Evolutionary conservation across 2,113 vertebrate species (phyloP), one percentile per base, ranked within the genome.

Genomic region (Corythoichthys intestinalis): DNA sequence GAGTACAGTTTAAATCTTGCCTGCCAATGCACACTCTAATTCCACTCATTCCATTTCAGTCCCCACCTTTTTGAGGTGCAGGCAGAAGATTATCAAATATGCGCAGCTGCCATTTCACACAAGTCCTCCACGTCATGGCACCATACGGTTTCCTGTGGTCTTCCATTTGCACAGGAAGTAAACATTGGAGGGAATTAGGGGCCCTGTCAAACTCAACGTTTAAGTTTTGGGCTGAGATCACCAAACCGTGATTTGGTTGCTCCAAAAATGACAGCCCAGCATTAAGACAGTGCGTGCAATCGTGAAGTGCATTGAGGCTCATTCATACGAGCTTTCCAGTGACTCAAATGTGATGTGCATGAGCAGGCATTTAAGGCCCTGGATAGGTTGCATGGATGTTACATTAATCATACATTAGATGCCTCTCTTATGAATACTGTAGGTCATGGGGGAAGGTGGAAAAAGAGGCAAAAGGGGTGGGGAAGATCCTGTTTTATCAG

Each of bases 81-180:
- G 86, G 86, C 88, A 90, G 90, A 92, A 91, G 90, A 87, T 91
- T 90, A 89, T 83, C 84, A 91, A 92, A 92, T 90, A 85, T 80
- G 67, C 71, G 47, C 86, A 77, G 77, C 87, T 88, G 87, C 78
- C 87, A 90, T 89, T 86, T 90, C 87, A 86, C 83, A 84, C 79
- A 86, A 87, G 79, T 80, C 84, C 80, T 90, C 88, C 88, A 89
- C 84, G 81, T 85, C 87, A 90, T 85, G 79, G 81, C 89, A 87
- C 80, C 79, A 65, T 82, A 86, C 74, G 77, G 79, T 75, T 84
- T 83, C 81, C 76, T 87, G 87, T 86, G 88, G 86, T 84, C 84
- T 90, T 83, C 74, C 81, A 77, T 39, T 87, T 67, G 75, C 80
- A 85, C 75, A 69, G 84, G 80, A 83, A 77, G 78, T 87, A 74